These are phyloP conservation scores for Andricus grossulariae DNA, from an alignment of 1,140 invertebrate genomes.

Conservation along the genomic window DNA sequence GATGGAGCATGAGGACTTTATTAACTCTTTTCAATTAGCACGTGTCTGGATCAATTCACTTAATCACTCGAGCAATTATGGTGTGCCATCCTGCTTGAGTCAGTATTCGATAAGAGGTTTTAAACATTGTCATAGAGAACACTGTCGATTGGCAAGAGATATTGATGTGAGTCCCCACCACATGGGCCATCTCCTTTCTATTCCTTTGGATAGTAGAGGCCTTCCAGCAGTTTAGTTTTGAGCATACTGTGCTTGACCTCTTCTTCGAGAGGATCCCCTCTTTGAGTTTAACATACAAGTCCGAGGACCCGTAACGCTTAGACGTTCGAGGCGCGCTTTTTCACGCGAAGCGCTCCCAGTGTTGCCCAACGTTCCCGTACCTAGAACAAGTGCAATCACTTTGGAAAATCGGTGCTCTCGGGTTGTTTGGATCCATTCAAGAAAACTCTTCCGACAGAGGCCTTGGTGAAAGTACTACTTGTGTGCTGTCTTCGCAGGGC, in stretches of 20 bases:
- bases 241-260: slow-evolving; percentile 61
- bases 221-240: slow-evolving; percentile 41
- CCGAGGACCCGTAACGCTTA: neutral
- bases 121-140: slow-evolving; percentile 32
- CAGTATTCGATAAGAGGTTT: slow-evolving; percentile 6
- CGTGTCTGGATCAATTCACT: no score
- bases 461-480: slow-evolving; percentile 46
- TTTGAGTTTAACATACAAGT: neutral
- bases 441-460: slow-evolving; percentile 32
- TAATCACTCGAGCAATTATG: neutral
- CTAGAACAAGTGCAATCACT: neutral
- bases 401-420: slow-evolving; percentile 20
- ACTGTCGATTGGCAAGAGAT: slow-evolving; percentile 33
- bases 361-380: neutral
- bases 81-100: neutral
- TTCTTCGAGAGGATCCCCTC: slow-evolving; percentile 53
- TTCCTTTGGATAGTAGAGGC: slow-evolving; percentile 41
- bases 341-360: slow-evolving; percentile 8
- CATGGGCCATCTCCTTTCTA: slow-evolving; percentile 45
- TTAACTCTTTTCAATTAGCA: no score
- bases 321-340: slow-evolving; percentile 1
- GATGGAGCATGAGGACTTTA: no score
- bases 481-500: slow-evolving; percentile 41
- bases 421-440: slow-evolving; percentile 25
- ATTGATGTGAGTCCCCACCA: slow-evolving; percentile 43